phyloP scores from a whole-genome alignment of 2,888 invertebrate species.

The Pyrrhosoma nymphula region DNA sequence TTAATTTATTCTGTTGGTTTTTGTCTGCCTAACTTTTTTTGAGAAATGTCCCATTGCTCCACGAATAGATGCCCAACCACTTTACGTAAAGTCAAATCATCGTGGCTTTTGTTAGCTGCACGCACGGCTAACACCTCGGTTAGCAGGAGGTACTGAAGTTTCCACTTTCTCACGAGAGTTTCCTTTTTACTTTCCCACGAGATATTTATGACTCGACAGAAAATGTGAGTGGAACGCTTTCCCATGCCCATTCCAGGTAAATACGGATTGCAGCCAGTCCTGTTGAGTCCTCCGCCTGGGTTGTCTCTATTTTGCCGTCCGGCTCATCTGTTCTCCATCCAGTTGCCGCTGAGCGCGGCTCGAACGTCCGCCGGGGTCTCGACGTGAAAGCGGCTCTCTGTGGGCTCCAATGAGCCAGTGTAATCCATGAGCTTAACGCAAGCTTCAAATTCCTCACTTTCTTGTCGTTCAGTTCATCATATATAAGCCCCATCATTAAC shows the following conservation, averaged over 20 bases:
- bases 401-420: neutral
- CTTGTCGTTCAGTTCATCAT: neutral
- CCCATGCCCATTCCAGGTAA: neutral
- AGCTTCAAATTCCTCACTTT: neutral
- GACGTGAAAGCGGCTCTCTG: neutral
- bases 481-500: neutral
- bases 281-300: neutral
- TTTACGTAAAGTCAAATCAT: too few species aligned
- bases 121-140: neutral
- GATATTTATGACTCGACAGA: neutral
- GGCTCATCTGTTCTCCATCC: neutral
- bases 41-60: too few species aligned
- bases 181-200: neutral
- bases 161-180: neutral
- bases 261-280: neutral
- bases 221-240: neutral
- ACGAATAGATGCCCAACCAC: too few species aligned
- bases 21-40: too few species aligned
- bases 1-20: too few species aligned
- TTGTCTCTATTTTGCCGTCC: neutral
- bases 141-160: neutral
- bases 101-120: too few species aligned
- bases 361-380: neutral
- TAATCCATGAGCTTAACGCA: neutral
- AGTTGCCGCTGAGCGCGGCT: neutral